These are phyloP conservation scores for Nomada fabriciana DNA, from an alignment of 2,888 invertebrate species.

Conservation along the genomic window DNA sequence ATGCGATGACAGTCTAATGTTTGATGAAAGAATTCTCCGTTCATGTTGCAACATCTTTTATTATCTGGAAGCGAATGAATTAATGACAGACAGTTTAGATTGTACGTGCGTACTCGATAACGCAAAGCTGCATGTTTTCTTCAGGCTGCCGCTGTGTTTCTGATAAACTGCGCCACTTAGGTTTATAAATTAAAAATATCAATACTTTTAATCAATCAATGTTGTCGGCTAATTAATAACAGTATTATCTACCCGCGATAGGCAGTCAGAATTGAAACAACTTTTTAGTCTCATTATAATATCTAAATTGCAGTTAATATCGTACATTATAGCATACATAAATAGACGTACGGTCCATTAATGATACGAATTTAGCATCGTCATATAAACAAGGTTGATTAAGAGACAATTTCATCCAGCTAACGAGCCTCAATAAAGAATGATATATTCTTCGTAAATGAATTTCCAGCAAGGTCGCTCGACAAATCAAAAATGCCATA, in stretches of 20 bases:
- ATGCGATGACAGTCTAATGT: not conserved
- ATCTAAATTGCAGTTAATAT: no score
- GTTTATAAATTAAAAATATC: not conserved
- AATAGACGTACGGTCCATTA: no score
- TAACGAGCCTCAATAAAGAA: no score
- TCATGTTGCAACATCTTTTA: not conserved
- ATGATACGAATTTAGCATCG: no score
- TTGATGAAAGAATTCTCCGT: slow-evolving; percentile 3
- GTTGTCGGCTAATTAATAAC: slow-evolving; percentile 3
- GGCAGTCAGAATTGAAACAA: not conserved
- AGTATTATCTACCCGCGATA: not conserved
- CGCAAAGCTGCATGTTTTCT: not conserved
- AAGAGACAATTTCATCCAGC: no score
- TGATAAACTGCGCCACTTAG: slow-evolving; percentile 7
- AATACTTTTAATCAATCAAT: not conserved
- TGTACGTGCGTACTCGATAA: not conserved
- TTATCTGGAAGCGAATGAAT: slow-evolving; percentile 7
- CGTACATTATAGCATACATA: no score
- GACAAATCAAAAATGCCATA: no score
- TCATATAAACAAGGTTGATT: no score
- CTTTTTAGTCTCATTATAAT: no score
- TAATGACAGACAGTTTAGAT: slow-evolving; percentile 2
- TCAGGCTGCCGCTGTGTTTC: not conserved
- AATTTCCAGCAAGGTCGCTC: no score
- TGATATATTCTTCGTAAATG: no score